phyloP scores from a whole-genome alignment of 1,140 invertebrate species.

The Diorhabda carinulata region DNA sequence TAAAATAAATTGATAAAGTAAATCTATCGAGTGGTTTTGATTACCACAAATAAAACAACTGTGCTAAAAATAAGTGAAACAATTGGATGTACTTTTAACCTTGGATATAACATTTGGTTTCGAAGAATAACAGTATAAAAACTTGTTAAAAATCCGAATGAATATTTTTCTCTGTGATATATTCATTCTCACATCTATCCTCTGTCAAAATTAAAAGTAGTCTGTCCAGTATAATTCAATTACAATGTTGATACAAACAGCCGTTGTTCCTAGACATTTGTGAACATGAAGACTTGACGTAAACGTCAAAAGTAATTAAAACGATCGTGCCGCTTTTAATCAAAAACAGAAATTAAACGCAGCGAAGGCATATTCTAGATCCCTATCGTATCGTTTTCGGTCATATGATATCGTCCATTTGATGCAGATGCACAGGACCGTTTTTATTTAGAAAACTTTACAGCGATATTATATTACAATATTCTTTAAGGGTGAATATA shows the following conservation, averaged over 20 bases:
- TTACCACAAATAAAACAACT: no score
- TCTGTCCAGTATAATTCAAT: neutral
- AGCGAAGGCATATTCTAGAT: conserved; percentile 1
- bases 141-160: no score
- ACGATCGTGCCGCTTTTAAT: neutral
- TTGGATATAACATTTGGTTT: no score
- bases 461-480: neutral
- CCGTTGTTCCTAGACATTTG: neutral
- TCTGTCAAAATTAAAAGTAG: neutral
- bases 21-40: no score
- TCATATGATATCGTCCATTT: conserved; percentile 2
- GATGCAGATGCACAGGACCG: neutral
- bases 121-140: no score
- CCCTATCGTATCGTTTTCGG: conserved; percentile 1
- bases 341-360: conserved; percentile 2
- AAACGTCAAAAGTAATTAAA: neutral
- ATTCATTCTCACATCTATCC: no score
- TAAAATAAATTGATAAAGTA: no score
- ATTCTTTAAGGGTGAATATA: neutral
- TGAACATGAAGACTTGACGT: conserved; percentile 2
- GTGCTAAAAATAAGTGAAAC: no score
- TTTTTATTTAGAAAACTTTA: neutral
- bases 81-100: no score
- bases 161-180: no score
- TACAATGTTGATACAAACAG: neutral